Percentiles rank a stretch among this genome's conserved stretches.
phyloP scores from a whole-genome alignment of 2,888 invertebrate species.

The Stenodema calcarata region DNA sequence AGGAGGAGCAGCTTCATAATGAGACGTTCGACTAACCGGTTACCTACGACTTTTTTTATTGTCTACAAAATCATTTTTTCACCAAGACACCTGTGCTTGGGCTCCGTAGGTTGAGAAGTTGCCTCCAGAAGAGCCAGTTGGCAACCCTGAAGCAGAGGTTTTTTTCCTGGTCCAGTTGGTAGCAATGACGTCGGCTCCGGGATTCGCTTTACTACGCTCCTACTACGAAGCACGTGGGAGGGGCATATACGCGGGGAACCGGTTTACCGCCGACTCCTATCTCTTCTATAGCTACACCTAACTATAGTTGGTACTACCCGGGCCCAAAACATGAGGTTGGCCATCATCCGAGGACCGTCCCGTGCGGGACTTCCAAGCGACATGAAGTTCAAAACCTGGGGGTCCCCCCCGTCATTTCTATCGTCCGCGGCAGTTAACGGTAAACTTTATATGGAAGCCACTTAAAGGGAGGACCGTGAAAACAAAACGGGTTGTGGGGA shows the following conservation, averaged over 20 bases:
- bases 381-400: neutral
- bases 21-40: slow-evolving; percentile 14
- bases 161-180: neutral
- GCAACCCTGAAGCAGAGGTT: neutral
- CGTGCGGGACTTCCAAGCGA: neutral
- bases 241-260: neutral
- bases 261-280: neutral
- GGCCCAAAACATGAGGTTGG: neutral
- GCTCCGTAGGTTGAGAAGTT: neutral
- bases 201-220: slow-evolving; percentile 20
- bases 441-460: neutral
- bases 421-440: neutral
- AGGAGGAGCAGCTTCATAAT: neutral
- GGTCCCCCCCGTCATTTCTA: neutral
- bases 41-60: neutral
- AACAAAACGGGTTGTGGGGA: neutral
- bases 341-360: neutral
- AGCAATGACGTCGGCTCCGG: neutral
- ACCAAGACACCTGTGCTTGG: neutral
- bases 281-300: neutral
- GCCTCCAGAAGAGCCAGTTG: neutral
- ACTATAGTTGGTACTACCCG: neutral
- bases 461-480: neutral
- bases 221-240: slow-evolving; percentile 34
- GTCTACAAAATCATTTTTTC: neutral